These are phyloP conservation scores for Lepus europaeus DNA, from an alignment of 2,113 vertebrate species.

Conservation along the genomic window DNA sequence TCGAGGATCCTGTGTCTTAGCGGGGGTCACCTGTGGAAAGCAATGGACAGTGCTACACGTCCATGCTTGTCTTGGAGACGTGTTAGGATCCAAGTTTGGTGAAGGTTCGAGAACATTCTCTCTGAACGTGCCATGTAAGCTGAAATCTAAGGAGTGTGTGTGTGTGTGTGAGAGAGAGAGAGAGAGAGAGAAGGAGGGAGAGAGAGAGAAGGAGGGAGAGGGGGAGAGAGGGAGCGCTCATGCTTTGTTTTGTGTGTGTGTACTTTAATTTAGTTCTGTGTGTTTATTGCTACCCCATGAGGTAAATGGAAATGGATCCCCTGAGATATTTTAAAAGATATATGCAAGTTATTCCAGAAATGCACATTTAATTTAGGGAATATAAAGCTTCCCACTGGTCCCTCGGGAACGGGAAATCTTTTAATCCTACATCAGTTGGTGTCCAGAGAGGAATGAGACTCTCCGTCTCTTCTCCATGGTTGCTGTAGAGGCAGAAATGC, in stretches of 20 bases:
- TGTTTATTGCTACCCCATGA: constrained; percentile 53
- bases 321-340: constrained; percentile 39
- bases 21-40: neutral
- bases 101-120: neutral
- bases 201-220: no score
- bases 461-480: neutral
- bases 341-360: constrained; percentile 60
- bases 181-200: neutral
- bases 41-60: neutral
- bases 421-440: neutral
- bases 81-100: neutral
- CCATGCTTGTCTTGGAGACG: neutral
- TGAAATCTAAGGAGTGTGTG: neutral
- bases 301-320: constrained; percentile 59
- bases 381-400: constrained; percentile 6
- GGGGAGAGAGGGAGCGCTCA: no score
- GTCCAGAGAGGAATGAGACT: neutral
- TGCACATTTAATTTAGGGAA: constrained; percentile 68
- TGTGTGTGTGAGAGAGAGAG: neutral
- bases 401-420: neutral
- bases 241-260: neutral
- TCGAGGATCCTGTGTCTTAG: neutral
- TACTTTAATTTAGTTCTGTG: constrained; percentile 54
- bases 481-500: neutral
- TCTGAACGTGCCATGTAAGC: neutral